These are phyloP conservation scores for Tachysurus vachellii DNA, from an alignment of 2,113 vertebrate species.

Conservation along the genomic window DNA sequence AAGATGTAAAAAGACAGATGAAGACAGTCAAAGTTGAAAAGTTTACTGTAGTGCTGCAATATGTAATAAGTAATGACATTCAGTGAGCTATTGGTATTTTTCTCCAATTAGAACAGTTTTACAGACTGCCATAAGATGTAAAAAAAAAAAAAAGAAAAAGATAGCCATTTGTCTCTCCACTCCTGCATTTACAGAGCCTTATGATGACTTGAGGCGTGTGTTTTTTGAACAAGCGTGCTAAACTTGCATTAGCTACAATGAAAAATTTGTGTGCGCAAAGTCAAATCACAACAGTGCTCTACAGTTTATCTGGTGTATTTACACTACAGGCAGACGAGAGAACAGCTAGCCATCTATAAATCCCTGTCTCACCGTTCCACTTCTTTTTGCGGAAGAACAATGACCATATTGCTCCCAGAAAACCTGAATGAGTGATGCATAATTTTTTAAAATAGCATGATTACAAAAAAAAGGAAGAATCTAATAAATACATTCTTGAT, in stretches of 20 bases:
- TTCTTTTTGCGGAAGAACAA: constrained; percentile 35
- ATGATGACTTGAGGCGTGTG: constrained; percentile 10
- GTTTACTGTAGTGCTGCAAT: constrained; percentile 57
- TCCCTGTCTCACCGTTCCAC: constrained; percentile 3
- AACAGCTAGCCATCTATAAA: constrained; percentile 1
- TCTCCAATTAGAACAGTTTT: constrained; percentile 34
- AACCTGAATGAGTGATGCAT: constrained; percentile 46
- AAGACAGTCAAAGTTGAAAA: constrained; percentile 49
- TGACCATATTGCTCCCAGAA: constrained; percentile 53
- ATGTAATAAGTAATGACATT: constrained; percentile 47
- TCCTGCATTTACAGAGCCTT: constrained; percentile 4
- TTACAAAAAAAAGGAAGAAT: constrained; percentile 36
- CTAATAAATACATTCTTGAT: constrained; percentile 59
- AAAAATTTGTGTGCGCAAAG: constrained; percentile 11
- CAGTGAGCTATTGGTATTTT: constrained; percentile 44
- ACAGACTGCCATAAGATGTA: constrained; percentile 41
- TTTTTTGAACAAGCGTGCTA: constrained; percentile 35
- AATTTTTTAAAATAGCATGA: constrained; percentile 34
- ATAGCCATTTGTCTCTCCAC: neutral
- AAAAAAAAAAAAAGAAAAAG: constrained; percentile 22
- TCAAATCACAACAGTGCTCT: constrained; percentile 16
- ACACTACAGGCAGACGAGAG: neutral
- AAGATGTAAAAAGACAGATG: neutral
- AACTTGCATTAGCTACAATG: constrained; percentile 38
- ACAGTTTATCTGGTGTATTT: constrained; percentile 2